phyloP scores from a whole-genome alignment of 2,113 vertebrate genomes.

The Probosciger aterrimus region DNA sequence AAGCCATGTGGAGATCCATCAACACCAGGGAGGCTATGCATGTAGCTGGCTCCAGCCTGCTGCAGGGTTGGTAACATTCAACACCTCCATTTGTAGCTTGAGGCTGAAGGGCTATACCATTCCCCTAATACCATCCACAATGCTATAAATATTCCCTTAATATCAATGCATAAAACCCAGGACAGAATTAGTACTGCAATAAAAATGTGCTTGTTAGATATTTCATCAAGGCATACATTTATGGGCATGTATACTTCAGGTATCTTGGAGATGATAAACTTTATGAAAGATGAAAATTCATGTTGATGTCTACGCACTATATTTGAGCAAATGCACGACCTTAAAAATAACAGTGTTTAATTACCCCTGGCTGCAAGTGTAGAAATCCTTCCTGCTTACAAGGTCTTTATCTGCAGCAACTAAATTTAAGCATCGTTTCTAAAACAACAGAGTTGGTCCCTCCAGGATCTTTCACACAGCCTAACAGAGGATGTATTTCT shows the following conservation, averaged over 20 bases:
- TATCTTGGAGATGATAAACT: neutral
- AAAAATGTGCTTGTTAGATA: neutral
- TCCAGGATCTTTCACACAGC: neutral
- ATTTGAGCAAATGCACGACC: neutral
- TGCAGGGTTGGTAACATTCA: neutral
- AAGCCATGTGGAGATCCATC: neutral
- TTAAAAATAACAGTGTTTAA: neutral
- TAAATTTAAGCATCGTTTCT: neutral
- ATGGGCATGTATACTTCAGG: neutral
- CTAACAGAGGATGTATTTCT: neutral
- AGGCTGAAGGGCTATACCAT: neutral
- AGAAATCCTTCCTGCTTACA: neutral
- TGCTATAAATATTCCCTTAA: neutral
- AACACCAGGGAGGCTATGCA: neutral
- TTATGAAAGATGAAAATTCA: neutral
- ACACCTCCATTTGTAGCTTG: neutral
- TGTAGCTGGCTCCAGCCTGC: neutral
- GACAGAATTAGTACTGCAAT: neutral
- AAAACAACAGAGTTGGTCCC: neutral
- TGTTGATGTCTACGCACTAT: neutral
- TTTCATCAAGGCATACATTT: neutral
- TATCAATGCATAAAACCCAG: neutral
- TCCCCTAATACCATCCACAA: neutral
- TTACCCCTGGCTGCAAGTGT: neutral
- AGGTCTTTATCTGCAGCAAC: neutral